Conservation (phyloP, 2,888 invertebrate species). For the Pyrocoelia pectoralis region DNA sequence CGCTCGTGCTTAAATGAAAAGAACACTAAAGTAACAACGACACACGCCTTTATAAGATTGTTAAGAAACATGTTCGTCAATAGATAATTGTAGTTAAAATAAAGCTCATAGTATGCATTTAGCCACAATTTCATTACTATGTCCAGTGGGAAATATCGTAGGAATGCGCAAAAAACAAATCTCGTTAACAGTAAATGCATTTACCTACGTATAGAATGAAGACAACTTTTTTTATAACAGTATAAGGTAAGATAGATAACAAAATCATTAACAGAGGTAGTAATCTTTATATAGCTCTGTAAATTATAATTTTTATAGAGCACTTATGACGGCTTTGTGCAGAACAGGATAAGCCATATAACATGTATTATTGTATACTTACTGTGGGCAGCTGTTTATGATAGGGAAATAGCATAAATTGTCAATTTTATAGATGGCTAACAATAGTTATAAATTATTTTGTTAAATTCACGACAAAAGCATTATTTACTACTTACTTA, state of each 20-base stretch:
- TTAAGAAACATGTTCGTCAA: too few relatives aligned
- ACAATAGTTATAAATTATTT: slow-evolving; percentile 31
- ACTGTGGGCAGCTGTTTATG: slow-evolving; percentile 33
- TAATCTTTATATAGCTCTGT: slow-evolving; percentile 40
- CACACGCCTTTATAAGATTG: too few relatives aligned
- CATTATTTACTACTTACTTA: not conserved
- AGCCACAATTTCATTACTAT: too few relatives aligned
- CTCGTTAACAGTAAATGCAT: not conserved
- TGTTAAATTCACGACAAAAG: slow-evolving; percentile 15
- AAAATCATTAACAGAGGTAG: slow-evolving; percentile 38
- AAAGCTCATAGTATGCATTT: too few relatives aligned
- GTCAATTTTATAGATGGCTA: slow-evolving; percentile 32
- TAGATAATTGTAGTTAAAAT: too few relatives aligned
- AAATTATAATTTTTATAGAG: slow-evolving; percentile 42
- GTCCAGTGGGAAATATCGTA: too few relatives aligned
- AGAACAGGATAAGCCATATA: slow-evolving; percentile 26
- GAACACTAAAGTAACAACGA: too few relatives aligned
- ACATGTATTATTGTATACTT: slow-evolving; percentile 26
- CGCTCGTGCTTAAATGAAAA: too few relatives aligned
- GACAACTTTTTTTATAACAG: not conserved
- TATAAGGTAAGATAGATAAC: slow-evolving; percentile 25
- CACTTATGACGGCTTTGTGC: slow-evolving; percentile 33
- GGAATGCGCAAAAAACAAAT: not conserved
- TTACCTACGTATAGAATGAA: not conserved
- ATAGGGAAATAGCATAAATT: slow-evolving; percentile 33